Conservation (phyloP, 2,888 invertebrate genomes). For the Peribatodes rhomboidaria region DNA sequence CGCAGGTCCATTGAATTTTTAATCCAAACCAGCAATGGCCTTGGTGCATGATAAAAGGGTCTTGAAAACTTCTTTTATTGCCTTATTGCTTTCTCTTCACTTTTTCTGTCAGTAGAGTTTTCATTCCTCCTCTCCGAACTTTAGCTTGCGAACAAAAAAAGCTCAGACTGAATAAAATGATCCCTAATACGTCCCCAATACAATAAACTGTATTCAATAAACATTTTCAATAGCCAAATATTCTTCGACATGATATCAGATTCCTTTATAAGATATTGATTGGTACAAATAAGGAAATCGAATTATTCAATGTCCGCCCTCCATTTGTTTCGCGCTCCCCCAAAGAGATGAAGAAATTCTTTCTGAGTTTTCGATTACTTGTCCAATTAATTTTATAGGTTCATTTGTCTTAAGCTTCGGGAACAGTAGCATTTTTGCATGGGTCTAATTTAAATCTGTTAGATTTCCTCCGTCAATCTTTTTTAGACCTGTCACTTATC, state of each 20-base stretch:
- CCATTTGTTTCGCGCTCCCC: slow-evolving; percentile 85
- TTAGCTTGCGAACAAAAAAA: background rate
- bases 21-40: too few relatives aligned
- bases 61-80: too few relatives aligned
- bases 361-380: slow-evolving; percentile 87
- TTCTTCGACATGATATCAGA: slow-evolving; percentile 68
- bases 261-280: slow-evolving; percentile 83
- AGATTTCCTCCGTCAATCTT: slow-evolving; percentile 23
- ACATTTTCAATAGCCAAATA: slow-evolving; percentile 58
- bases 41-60: too few relatives aligned
- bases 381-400: slow-evolving; percentile 87
- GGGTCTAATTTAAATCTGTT: slow-evolving; percentile 24
- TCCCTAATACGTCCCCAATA: background rate
- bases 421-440: slow-evolving; percentile 38
- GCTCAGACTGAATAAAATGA: background rate
- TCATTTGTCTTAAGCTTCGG: slow-evolving; percentile 81
- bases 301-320: slow-evolving; percentile 87
- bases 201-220: slow-evolving; percentile 34
- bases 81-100: too few relatives aligned
- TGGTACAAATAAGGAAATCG: slow-evolving; percentile 86
- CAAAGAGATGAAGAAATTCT: slow-evolving; percentile 86
- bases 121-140: background rate
- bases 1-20: too few relatives aligned
- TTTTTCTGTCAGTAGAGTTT: too few relatives aligned
- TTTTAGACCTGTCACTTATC: background rate